phyloP scores from a whole-genome alignment of 2,797 vertebrate genomes.

The Acanthurus leucopareius region DNA sequence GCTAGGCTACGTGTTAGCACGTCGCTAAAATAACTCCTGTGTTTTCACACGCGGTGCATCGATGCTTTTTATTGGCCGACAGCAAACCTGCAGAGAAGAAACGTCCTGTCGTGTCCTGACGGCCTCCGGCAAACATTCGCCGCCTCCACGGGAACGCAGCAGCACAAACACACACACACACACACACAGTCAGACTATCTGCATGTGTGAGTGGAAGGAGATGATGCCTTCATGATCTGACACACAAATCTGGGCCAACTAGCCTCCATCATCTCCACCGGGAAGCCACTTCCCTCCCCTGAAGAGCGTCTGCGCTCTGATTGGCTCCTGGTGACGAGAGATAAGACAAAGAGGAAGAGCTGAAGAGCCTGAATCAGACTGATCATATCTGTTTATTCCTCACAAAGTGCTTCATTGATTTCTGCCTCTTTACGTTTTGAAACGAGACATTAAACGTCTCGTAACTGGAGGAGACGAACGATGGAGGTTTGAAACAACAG shows the following conservation, averaged over 20 bases:
- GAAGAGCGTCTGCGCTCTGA: constrained; percentile 4
- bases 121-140: constrained; percentile 21
- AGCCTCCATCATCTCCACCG: not conserved
- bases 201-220: constrained; percentile 7
- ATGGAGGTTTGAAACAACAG: constrained; percentile 10
- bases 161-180: not conserved
- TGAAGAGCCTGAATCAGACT: constrained; percentile 33
- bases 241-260: constrained; percentile 36
- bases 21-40: too few relatives aligned
- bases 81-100: too few relatives aligned
- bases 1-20: too few relatives aligned
- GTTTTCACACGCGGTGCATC: too few relatives aligned
- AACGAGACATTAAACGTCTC: constrained; percentile 27
- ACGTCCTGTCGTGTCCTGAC: constrained; percentile 1
- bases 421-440: constrained; percentile 57
- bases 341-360: constrained; percentile 39
- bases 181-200: not conserved
- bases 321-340: constrained; percentile 5
- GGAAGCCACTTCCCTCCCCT: constrained; percentile 21
- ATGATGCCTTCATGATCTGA: constrained; percentile 26
- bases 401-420: constrained; percentile 48
- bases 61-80: too few relatives aligned
- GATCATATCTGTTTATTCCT: constrained; percentile 50
- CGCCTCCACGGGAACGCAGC: constrained; percentile 12
- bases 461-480: not conserved